Conservation (phyloP, 2,888 invertebrate genomes). For the Athalia circularis region DNA sequence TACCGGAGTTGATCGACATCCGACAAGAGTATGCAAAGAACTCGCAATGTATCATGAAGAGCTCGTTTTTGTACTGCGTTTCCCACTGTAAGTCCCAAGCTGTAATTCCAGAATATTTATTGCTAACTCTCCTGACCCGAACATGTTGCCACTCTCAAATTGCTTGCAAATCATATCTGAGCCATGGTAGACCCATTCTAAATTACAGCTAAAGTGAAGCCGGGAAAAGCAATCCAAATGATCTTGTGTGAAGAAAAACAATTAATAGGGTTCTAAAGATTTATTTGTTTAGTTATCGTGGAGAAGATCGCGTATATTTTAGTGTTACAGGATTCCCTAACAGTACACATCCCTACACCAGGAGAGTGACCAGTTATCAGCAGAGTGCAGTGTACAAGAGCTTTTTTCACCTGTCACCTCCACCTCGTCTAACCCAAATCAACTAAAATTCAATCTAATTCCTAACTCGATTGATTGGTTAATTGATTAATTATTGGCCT, state of each 20-base stretch:
- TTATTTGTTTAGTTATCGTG: conserved; percentile 1
- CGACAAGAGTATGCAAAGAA: conserved; percentile 1
- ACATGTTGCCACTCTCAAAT: conserved; percentile 79
- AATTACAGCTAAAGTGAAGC: conserved; percentile 69
- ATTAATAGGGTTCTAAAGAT: conserved; percentile 12
- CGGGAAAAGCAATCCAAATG: conserved; percentile 74
- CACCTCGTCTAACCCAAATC: conserved; percentile 37
- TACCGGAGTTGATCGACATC: conserved; percentile 1
- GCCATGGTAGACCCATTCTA: conserved; percentile 75
- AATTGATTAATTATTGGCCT: conserved; percentile 44
- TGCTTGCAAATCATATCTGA: conserved; percentile 79
- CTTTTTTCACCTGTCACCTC: conserved; percentile 37
- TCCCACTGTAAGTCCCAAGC: conserved; percentile 3
- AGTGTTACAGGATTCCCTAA: conserved; percentile 57
- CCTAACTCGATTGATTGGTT: conserved; percentile 12
- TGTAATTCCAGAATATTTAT: conserved; percentile 51
- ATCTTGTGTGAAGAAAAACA: conserved; percentile 1
- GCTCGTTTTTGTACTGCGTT: conserved; percentile 13
- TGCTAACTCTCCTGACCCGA: conserved; percentile 62
- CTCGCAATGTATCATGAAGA: not conserved
- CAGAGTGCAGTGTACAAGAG: conserved; percentile 54
- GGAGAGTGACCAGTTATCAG: conserved; percentile 53
- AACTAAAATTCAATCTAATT: conserved; percentile 30
- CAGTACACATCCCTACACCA: conserved; percentile 50
- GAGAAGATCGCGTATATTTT: conserved; percentile 40